These are phyloP conservation scores for Apoda limacodes DNA, from an alignment of 2,888 invertebrate species.

Conservation along the genomic window DNA sequence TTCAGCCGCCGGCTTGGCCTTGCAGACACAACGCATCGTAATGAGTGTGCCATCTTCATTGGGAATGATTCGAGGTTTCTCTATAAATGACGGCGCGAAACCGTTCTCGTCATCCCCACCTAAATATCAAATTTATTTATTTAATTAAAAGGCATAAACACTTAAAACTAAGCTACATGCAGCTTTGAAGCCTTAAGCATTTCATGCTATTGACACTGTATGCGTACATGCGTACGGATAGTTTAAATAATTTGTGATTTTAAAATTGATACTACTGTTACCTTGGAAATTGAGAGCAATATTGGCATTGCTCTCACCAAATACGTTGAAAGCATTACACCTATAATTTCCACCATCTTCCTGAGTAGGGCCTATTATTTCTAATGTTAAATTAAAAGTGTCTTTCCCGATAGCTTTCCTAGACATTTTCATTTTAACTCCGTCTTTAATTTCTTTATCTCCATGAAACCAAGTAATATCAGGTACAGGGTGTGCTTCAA, in stretches of 20 bases:
- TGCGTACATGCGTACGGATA: conserved; percentile 47
- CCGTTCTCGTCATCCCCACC: conserved; percentile 93
- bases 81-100: conserved; percentile 96
- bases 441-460: conserved; percentile 84
- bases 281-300: conserved; percentile 99
- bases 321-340: conserved; percentile 98
- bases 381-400: conserved; percentile 90
- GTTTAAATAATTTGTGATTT: conserved; percentile 20
- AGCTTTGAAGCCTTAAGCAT: conserved; percentile 52
- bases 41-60: conserved; percentile 97
- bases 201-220: conserved; percentile 62
- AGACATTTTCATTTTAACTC: conserved; percentile 90
- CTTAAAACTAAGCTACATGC: conserved; percentile 35
- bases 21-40: conserved; percentile 96
- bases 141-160: conserved; percentile 4
- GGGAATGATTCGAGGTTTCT: conserved; percentile 99
- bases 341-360: conserved; percentile 99
- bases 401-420: conserved; percentile 91
- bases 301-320: conserved; percentile 99
- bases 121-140: conserved; percentile 40
- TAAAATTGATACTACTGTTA: conserved; percentile 57
- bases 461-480: conserved; percentile 97
- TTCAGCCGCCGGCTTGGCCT: conserved; percentile 93
- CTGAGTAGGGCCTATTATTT: conserved; percentile 94
- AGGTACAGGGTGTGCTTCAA: conserved; percentile 96